Evolutionary conservation across 2,888 invertebrate species (phyloP), one percentile per base, ranked within the genome.

Genomic region (Dryobota labecula): DNA sequence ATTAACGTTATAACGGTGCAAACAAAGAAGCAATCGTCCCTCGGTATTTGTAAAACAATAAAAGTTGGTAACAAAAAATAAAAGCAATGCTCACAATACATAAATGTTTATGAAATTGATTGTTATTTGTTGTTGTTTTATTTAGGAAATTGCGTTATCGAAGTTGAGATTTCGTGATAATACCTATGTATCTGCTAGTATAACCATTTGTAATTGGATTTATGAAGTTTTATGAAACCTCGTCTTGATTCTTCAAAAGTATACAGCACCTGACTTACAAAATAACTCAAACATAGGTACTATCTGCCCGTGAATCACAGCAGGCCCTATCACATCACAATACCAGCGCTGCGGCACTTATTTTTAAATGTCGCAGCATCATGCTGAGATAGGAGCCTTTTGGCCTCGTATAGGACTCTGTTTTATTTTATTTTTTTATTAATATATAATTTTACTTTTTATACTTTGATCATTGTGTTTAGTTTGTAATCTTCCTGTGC

Each of bases 1-100:
- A 87, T 87, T 85, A 83, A 75, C 77, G 65, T 84, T 82, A 80
- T 81, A 70, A 73, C 78, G 84, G 81, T 80, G 63, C 70, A 78
- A 84, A 85, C 78, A 84, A 86, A 84, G 76, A 80, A 73, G 38
- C 67, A 68, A 73, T 76, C 63, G 61, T 73, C 61, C 43, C 74
- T 71, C 56, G 67, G 61, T 61, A 68, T 81, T 77, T 58, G 66
- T 68, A n/a, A 69, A 71, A 83, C 72, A 85, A 72, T 75, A 76
- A 71, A 78, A 85, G 62, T 76, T 73, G 53, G 43, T n/a, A 78
- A n/a, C 62, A 2, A 75, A 78, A 78, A 83, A 71, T 70, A 54
- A 76, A 72, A 63, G 15, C 33, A 38, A 13, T 51, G 6, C 41
- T 51, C 20, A 62, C 20, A n/a, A n/a, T 47, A 54, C 49, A 60